Base-by-base conservation (phyloP, 2,888 invertebrate species). In the Strigamia transsilvanica region DNA sequence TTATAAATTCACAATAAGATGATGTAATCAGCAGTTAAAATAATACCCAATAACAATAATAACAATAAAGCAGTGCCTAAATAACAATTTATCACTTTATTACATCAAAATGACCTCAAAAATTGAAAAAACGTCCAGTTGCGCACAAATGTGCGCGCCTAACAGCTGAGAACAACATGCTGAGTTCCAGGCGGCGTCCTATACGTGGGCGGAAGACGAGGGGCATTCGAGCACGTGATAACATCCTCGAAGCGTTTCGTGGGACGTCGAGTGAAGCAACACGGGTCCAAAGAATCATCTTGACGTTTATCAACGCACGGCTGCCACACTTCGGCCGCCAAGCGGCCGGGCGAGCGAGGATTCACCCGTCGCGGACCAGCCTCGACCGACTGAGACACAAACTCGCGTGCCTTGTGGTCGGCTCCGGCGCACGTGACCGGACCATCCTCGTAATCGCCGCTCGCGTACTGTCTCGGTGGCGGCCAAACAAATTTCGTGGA, bases 151-250 rank as follows among this genome's bases (percentile, higher is more conserved):
- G n/a, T n/a, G n/a, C n/a, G n/a, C 92, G n/a, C n/a, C 83, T 86
- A 85, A 42, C 84, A 77, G 13, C 82, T 82, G 21, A 73, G 12
- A 15, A 42, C 84, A 87, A 93, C 94, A 89, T 94, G 95, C 88
- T 95, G 95, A 85, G 95, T 96, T 87, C 95, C 95, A 83, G 96
- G 95, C 10, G 95, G 95, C 85, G 92, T 92, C 89, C 93, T 92
- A 88, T 96, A 96, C 83, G 83, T 83, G n/a, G 83, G 83, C 12
- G 83, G 83, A 79, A 83, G 34, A 12, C 66, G 83, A 6, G 83
- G 83, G 10, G 83, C 66, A 41, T 83, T 83, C 0, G 83, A 83
- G 38, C 18, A n/a, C 18, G 51, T 77, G 38, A 83, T 82, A 23
- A 84, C 83, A 18, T 82, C 77, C 21, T 82, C 83, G 15, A 32